Evolutionary conservation across 2,797 vertebrate species (phyloP).

Genomic region (Eospalax fontanierii): DNA sequence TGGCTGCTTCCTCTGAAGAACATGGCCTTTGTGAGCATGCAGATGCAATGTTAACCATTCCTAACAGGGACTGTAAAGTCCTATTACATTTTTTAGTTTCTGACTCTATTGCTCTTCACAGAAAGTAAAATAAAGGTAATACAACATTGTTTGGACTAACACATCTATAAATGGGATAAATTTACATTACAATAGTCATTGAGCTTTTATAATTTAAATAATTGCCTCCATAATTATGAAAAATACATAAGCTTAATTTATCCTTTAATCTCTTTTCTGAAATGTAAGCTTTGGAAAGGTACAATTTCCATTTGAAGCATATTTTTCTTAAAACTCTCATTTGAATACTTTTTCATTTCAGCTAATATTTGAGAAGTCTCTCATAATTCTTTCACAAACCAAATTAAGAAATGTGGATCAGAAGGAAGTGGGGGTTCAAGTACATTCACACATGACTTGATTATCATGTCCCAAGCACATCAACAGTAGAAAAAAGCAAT

Average conservation of each 20-base stretch:
- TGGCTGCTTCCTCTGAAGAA: conserved; percentile 10
- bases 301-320: conserved; percentile 63
- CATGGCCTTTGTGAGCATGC: background rate
- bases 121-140: conserved; percentile 61
- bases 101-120: conserved; percentile 10
- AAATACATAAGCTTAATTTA: conserved; percentile 66
- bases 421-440: background rate
- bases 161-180: conserved; percentile 60
- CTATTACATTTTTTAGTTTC: background rate
- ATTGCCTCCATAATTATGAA: conserved; percentile 48
- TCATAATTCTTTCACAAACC: conserved; percentile 67
- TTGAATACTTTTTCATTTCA: conserved; percentile 64
- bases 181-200: conserved; percentile 53
- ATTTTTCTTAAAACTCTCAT: conserved; percentile 66
- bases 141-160: background rate
- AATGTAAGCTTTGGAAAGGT: conserved; percentile 64
- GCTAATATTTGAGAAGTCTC: conserved; percentile 56
- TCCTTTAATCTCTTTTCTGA: conserved; percentile 44
- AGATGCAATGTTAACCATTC: background rate
- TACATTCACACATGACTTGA: conserved; percentile 16
- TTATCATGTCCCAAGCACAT: background rate
- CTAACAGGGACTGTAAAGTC: conserved; percentile 17
- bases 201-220: conserved; percentile 60
- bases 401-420: conserved; percentile 54
- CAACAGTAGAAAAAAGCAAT: background rate